These are phyloP conservation scores for Xenentodon cancila DNA, from an alignment of 2,797 vertebrate genomes.

Conservation along the genomic window DNA sequence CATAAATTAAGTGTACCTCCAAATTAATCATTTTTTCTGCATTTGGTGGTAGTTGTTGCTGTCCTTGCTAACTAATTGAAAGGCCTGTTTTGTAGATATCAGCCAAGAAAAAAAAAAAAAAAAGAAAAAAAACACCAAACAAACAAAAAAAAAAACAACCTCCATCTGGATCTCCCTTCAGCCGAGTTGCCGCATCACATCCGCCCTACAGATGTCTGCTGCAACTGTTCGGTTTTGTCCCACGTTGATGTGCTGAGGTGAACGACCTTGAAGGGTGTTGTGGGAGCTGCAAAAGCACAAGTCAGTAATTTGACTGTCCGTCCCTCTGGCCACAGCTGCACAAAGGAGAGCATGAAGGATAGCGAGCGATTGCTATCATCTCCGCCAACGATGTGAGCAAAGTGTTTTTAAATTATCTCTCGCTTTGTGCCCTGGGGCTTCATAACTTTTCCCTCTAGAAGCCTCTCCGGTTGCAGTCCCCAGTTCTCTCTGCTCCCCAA, in stretches of 20 bases:
- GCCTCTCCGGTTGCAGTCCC: slow-evolving; percentile 17
- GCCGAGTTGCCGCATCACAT: slow-evolving; percentile 19
- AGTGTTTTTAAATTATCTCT: slow-evolving; percentile 44
- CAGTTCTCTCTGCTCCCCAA: slow-evolving; percentile 30
- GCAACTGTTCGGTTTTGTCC: slow-evolving; percentile 36
- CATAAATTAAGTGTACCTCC: slow-evolving; percentile 59
- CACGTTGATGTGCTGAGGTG: slow-evolving; percentile 41
- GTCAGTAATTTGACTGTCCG: slow-evolving; percentile 35
- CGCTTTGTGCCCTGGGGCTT: slow-evolving; percentile 20
- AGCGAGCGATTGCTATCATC: slow-evolving; percentile 12
- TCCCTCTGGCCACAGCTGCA: slow-evolving; percentile 28
- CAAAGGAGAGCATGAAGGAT: slow-evolving; percentile 7
- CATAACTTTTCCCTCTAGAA: slow-evolving; percentile 19
- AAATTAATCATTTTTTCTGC: slow-evolving; percentile 47
- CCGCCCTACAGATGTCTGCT: slow-evolving; percentile 41
- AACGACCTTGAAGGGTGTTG: slow-evolving; percentile 36
- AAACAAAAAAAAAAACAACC: background rate
- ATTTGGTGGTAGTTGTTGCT: slow-evolving; percentile 54
- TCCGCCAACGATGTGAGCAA: slow-evolving; percentile 18
- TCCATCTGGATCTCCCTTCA: slow-evolving; percentile 33
- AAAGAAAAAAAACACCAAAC: background rate
- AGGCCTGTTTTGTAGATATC: slow-evolving; percentile 56
- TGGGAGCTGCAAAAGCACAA: slow-evolving; percentile 38
- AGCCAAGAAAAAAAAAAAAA: slow-evolving; percentile 37
- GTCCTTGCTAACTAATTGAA: slow-evolving; percentile 64